Evolutionary conservation across 2,888 invertebrate genomes (phyloP), one percentile per base, ranked within the genome.

Genomic region (Spodoptera littoralis): DNA sequence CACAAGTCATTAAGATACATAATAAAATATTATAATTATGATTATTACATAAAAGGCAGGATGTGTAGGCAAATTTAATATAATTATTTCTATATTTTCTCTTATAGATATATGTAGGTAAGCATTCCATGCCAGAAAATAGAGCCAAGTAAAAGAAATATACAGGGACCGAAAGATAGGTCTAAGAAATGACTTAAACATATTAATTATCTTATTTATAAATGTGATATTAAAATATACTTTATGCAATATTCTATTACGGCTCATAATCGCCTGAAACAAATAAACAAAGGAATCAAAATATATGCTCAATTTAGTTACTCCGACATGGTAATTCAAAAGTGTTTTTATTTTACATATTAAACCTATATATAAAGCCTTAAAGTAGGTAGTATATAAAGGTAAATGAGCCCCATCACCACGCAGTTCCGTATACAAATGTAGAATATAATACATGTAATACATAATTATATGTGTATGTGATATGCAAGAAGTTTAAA

Each of bases 381-480:
- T 36, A 36, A 8, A 22, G 18, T 0, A 49, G 8, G 18, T 18
- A 18, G 18, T 18, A 18, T 9, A 36, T 49, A 2, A 36, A 55
- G 27, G 3, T 3, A 50, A 36, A 64, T 45, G 1, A 43, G 51
- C 30, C 46, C 30, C 41, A 42, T 47, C 44, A 73, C 42, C 69
- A 60, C 50, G 24, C 22, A 30, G 45, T 5, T 4, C 27, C 27
- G 5, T 27, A 27, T 27, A 27, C 5, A 27, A 3, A 27, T 8
- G 6, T 36, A 9, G 36, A 62, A 13, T n/a, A 71, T 9, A 46
- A 46, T 22, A 55, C 45, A 27, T 27, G 18, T 18, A 18, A 18
- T 13, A 72, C 13, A 54, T 55, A 54, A 18, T 45, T 70, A 3
- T 41, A 67, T 50, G 49, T 49, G 22, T 54, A 47, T 53, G 41